These are phyloP conservation scores for Pseudobourletiella spinata DNA, from an alignment of 1,140 invertebrate genomes.

Conservation along the genomic window DNA sequence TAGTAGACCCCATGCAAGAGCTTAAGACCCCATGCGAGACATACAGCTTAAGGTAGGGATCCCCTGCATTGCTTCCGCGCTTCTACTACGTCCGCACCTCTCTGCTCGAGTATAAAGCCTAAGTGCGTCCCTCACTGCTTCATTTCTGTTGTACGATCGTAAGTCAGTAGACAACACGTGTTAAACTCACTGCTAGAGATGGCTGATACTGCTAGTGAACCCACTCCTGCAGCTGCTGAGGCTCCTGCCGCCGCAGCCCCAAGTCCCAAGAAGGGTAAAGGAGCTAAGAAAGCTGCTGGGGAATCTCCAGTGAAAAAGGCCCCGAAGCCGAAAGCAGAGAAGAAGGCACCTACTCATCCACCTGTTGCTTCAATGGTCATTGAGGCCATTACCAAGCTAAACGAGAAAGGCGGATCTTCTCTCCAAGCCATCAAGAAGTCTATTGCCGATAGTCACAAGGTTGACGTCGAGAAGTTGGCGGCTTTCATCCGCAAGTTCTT, in stretches of 20 bases:
- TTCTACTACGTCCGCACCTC: not conserved
- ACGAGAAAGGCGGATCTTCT: conserved; percentile 33
- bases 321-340: conserved; percentile 24
- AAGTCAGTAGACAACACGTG: not conserved
- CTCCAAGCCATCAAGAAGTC: conserved; percentile 10
- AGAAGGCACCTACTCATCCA: conserved; percentile 39
- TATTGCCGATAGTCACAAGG: conserved; percentile 37
- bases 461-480: conserved; percentile 37
- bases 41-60: no score
- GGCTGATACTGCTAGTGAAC: conserved; percentile 1
- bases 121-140: not conserved
- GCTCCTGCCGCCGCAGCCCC: not conserved
- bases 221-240: not conserved
- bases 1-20: no score
- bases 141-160: not conserved
- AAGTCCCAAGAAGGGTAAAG: not conserved
- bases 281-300: conserved; percentile 3
- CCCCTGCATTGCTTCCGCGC: no score
- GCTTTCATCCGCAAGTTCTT: conserved; percentile 46
- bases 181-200: not conserved
- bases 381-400: conserved; percentile 39
- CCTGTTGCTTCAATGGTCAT: conserved; percentile 40
- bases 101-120: not conserved
- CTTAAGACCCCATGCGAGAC: no score
- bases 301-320: not conserved